Evolutionary conservation across 2,888 invertebrate genomes (phyloP).

Genomic region (Himalopsyche tibetana): DNA sequence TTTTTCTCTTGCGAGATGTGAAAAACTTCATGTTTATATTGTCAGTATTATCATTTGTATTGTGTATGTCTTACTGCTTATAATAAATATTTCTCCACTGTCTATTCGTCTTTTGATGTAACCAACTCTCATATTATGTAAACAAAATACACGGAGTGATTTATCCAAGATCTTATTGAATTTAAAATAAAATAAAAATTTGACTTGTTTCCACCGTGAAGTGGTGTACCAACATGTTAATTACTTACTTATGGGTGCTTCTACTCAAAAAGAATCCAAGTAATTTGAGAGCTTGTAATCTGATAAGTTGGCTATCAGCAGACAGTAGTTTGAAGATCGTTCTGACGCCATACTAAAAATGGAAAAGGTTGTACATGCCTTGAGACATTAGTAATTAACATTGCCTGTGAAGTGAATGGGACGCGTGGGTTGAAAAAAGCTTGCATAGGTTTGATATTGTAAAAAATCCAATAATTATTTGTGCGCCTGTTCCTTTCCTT

Average conservation of each 20-base stretch:
- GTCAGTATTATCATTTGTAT: too few relatives aligned
- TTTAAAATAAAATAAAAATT: neutral
- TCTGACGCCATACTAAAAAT: slow-evolving; percentile 87
- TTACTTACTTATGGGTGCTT: slow-evolving; percentile 95
- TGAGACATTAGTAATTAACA: slow-evolving; percentile 45
- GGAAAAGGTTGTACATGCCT: slow-evolving; percentile 22
- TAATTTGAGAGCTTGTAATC: slow-evolving; percentile 96
- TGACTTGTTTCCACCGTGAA: too few relatives aligned
- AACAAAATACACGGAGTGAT: too few relatives aligned
- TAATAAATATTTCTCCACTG: too few relatives aligned
- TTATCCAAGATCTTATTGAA: neutral
- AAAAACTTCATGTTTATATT: too few relatives aligned
- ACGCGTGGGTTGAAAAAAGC: slow-evolving; percentile 31
- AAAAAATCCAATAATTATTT: slow-evolving; percentile 10
- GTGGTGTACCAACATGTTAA: neutral
- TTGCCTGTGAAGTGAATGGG: slow-evolving; percentile 45
- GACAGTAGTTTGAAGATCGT: slow-evolving; percentile 98
- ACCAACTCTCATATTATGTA: too few relatives aligned
- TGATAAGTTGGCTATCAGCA: slow-evolving; percentile 96
- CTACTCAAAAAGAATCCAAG: slow-evolving; percentile 98
- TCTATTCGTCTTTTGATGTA: too few relatives aligned
- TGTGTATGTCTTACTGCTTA: too few relatives aligned
- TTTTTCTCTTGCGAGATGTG: too few relatives aligned
- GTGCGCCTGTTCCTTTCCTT: too few relatives aligned
- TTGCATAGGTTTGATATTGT: neutral